Conservation (phyloP, 2,797 vertebrate species). For the Sparidentex hasta region DNA sequence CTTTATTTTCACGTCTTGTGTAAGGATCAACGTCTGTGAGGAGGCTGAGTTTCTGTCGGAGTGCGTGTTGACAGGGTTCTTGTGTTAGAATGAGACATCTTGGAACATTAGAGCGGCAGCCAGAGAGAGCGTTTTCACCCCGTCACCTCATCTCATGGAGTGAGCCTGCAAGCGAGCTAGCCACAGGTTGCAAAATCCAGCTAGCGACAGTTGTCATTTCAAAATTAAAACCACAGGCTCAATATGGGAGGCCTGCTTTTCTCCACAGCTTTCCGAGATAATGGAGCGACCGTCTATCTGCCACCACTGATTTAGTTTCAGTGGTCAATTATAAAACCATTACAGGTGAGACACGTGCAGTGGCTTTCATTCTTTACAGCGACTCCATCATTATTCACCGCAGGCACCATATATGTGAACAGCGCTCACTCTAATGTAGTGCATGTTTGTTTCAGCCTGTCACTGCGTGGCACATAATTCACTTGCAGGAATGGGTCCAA, state of each 20-base stretch:
- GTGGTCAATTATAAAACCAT: constrained; percentile 2
- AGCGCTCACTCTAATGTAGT: constrained; percentile 16
- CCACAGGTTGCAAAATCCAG: not conserved
- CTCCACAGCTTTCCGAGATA: not conserved
- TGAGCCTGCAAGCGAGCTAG: not conserved
- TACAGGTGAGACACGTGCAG: not conserved
- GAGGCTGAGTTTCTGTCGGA: not conserved
- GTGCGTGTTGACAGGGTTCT: not conserved
- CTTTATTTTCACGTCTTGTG: not conserved
- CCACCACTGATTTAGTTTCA: not conserved
- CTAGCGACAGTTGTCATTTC: not conserved
- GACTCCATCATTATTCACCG: constrained; percentile 22
- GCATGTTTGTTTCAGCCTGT: constrained; percentile 28
- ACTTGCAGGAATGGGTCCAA: constrained; percentile 19
- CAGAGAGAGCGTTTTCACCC: not conserved
- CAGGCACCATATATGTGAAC: not conserved
- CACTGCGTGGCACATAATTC: constrained; percentile 19
- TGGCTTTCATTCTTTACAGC: not conserved
- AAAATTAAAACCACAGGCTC: not conserved
- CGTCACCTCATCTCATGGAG: not conserved
- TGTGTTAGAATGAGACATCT: not conserved
- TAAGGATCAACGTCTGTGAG: not conserved
- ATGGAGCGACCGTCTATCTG: not conserved
- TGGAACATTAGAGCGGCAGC: not conserved
- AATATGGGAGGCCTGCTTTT: not conserved